Evolutionary conservation across 2,888 invertebrate genomes (phyloP).

Genomic region (Melieria crassipennis): DNA sequence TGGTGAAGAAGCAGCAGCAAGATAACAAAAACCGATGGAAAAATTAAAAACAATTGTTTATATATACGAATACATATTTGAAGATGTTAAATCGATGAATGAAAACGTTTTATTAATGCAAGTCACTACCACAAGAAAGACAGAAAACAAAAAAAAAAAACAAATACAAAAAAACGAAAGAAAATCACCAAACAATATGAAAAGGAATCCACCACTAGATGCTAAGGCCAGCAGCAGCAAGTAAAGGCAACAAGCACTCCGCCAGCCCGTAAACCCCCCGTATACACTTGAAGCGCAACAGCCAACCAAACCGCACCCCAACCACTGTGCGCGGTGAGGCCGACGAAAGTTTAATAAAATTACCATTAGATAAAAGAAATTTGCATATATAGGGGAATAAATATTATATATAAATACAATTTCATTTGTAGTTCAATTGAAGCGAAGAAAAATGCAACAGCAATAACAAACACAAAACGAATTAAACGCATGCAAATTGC

Average conservation of each 20-base stretch:
- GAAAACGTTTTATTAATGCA: constrained; percentile 27
- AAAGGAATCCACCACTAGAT: no score
- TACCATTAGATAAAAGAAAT: constrained; percentile 12
- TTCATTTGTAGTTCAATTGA: constrained; percentile 24
- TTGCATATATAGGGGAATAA: constrained; percentile 20
- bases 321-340: no score
- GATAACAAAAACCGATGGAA: constrained; percentile 24
- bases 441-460: neutral
- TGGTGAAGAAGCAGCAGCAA: no score
- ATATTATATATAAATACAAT: constrained; percentile 7
- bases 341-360: neutral
- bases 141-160: constrained; percentile 23
- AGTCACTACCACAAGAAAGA: constrained; percentile 25
- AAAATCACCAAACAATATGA: no score
- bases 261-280: no score
- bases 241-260: no score
- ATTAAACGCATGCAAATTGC: no score
- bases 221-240: no score
- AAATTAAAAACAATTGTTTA: constrained; percentile 40
- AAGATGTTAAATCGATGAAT: constrained; percentile 23
- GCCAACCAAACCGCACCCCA: no score
- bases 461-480: no score
- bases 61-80: constrained; percentile 20
- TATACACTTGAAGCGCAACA: no score
- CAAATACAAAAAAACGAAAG: no score